Percentiles rank a stretch among this genome's conserved stretches.
Conservation (phyloP, 2,888 invertebrate genomes). For the Pycnomerus fuliginosus region DNA sequence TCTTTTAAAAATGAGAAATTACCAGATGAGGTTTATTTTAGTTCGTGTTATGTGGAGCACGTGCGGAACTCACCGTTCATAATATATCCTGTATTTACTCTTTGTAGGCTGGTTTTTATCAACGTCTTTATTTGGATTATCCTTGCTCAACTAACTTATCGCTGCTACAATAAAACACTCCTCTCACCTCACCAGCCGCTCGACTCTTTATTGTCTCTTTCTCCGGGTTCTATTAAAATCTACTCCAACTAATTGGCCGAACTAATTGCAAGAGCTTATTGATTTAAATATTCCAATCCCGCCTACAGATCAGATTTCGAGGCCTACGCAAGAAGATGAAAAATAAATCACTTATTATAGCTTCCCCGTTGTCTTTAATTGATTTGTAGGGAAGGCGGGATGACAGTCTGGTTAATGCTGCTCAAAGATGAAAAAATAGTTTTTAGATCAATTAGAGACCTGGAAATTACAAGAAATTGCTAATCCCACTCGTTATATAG, state of each 20-base stretch:
- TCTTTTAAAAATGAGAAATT: constrained; percentile 24
- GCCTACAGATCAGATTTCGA: not conserved
- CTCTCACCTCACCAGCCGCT: too few species aligned
- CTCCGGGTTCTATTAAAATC: too few species aligned
- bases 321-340: not conserved
- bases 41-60: constrained; percentile 29
- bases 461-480: too few species aligned
- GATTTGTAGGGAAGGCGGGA: too few species aligned
- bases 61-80: constrained; percentile 24
- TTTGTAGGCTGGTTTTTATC: constrained; percentile 17
- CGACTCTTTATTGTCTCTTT: too few species aligned
- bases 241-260: too few species aligned
- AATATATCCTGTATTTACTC: constrained; percentile 25
- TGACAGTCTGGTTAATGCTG: too few species aligned
- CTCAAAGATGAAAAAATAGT: too few species aligned
- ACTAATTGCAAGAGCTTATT: too few species aligned
- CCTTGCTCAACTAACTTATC: constrained; percentile 20
- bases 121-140: constrained; percentile 26
- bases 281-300: too few species aligned
- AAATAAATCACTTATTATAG: not conserved
- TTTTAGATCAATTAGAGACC: too few species aligned
- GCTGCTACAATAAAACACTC: constrained; percentile 19
- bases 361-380: not conserved
- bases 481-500: too few species aligned
- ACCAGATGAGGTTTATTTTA: constrained; percentile 35